Conservation (phyloP, 2,113 vertebrate species). For the Grallaria varia region DNA sequence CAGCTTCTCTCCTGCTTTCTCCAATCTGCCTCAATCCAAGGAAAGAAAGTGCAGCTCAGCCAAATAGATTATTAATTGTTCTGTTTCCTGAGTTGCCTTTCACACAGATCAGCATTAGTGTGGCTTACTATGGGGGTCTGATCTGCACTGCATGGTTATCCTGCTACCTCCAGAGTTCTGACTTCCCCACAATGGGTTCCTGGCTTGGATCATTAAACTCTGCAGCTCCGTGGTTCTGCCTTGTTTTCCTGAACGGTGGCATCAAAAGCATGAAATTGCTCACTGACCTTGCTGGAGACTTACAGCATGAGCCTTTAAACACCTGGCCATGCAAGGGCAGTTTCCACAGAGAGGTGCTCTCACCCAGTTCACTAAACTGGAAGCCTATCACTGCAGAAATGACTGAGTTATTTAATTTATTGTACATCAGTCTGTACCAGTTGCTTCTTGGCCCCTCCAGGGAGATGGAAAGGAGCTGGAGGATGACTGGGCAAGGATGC, state of each 20-base stretch:
- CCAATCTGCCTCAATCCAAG: not conserved
- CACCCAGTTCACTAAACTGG: conserved; percentile 25
- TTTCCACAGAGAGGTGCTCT: conserved; percentile 17
- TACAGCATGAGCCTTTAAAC: not conserved
- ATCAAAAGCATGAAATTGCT: not conserved
- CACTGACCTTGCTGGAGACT: not conserved
- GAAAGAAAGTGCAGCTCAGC: not conserved
- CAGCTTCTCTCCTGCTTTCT: not conserved
- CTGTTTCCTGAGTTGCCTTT: not conserved
- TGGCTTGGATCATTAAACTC: conserved; percentile 14
- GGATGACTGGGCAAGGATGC: not conserved
- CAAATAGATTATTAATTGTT: not conserved
- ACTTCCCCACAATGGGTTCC: not conserved
- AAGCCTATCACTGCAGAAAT: not conserved
- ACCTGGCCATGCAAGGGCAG: not conserved
- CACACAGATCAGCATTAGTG: not conserved
- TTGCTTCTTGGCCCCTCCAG: not conserved
- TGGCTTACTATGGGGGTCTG: not conserved
- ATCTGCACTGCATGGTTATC: accelerated
- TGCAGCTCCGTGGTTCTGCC: not conserved
- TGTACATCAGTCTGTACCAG: not conserved
- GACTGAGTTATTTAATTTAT: not conserved
- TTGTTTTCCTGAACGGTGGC: not conserved
- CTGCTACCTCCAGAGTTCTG: not conserved
- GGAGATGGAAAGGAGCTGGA: not conserved